Conservation (phyloP, 2,113 vertebrate genomes). For the Hippocampus barbouri region DNA sequence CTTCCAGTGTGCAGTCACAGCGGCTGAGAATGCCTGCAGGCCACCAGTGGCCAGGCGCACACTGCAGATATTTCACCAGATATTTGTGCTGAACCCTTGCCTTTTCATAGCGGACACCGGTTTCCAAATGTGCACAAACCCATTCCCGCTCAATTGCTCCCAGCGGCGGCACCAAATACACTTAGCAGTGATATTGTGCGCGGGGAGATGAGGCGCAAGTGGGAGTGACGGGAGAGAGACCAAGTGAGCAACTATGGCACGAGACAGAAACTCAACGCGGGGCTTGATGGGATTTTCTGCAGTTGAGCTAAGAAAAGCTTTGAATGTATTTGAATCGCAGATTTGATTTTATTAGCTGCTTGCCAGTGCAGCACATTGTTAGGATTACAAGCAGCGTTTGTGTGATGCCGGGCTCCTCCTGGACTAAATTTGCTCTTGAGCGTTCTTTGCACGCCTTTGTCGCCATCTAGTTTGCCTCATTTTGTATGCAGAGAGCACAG, state of each 20-base stretch:
- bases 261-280: slow-evolving; percentile 45
- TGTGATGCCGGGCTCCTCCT: slow-evolving; percentile 65
- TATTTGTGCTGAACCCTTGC: slow-evolving; percentile 66
- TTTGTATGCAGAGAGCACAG: slow-evolving; percentile 56
- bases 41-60: slow-evolving; percentile 45
- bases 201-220: slow-evolving; percentile 46
- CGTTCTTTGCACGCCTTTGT: slow-evolving; percentile 50
- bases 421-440: slow-evolving; percentile 57
- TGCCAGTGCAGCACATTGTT: slow-evolving; percentile 64
- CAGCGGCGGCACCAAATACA: slow-evolving; percentile 75
- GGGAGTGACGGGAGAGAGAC: slow-evolving; percentile 52
- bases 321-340: slow-evolving; percentile 71
- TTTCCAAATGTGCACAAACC: slow-evolving; percentile 74
- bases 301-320: slow-evolving; percentile 64
- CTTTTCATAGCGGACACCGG: slow-evolving; percentile 70
- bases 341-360: slow-evolving; percentile 71
- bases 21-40: slow-evolving; percentile 57
- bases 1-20: slow-evolving; percentile 55
- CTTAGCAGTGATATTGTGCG: slow-evolving; percentile 72
- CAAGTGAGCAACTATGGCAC: slow-evolving; percentile 42
- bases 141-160: slow-evolving; percentile 76
- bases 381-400: slow-evolving; percentile 69
- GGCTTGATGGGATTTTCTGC: slow-evolving; percentile 61
- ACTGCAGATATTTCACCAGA: slow-evolving; percentile 65
- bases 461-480: slow-evolving; percentile 36